A percentile compares a stretch with the other conserved stretches of the same genome.
phyloP scores from a whole-genome alignment of 2,888 invertebrate genomes.

The Epistrophe grossulariae region DNA sequence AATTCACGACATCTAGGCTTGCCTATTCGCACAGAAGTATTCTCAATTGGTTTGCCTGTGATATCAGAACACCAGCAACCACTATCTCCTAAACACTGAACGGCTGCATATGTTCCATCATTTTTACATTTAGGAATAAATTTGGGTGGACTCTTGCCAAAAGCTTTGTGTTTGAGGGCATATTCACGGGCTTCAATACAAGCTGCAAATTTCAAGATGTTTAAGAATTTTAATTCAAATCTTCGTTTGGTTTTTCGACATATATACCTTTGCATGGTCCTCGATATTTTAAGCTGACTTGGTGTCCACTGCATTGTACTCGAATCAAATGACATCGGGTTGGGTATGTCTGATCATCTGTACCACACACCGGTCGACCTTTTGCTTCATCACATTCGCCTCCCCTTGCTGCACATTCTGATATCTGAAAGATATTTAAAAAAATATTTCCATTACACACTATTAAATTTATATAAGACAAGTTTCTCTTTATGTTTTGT shows the following conservation, averaged over 20 bases:
- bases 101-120: slow-evolving; percentile 93
- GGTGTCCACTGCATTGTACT: slow-evolving; percentile 90
- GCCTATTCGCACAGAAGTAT: slow-evolving; percentile 90
- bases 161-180: slow-evolving; percentile 83
- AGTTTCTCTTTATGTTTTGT: background rate
- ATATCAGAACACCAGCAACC: slow-evolving; percentile 96
- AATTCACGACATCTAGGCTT: slow-evolving; percentile 88
- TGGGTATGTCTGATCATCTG: slow-evolving; percentile 92
- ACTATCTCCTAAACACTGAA: slow-evolving; percentile 92
- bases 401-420: slow-evolving; percentile 83
- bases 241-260: background rate
- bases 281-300: slow-evolving; percentile 89
- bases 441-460: background rate
- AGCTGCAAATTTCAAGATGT: slow-evolving; percentile 79
- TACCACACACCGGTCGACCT: slow-evolving; percentile 83
- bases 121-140: slow-evolving; percentile 92
- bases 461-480: background rate
- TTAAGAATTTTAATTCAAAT: background rate
- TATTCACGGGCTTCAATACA: slow-evolving; percentile 84
- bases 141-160: slow-evolving; percentile 84
- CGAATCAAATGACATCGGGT: slow-evolving; percentile 91
- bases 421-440: slow-evolving; percentile 79
- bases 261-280: slow-evolving; percentile 89
- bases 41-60: slow-evolving; percentile 92
- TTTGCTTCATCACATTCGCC: slow-evolving; percentile 83